Evolutionary conservation across 2,113 vertebrate species (phyloP), one percentile per base, ranked within the genome.

Genomic region (human (Homo sapiens)): DNA sequence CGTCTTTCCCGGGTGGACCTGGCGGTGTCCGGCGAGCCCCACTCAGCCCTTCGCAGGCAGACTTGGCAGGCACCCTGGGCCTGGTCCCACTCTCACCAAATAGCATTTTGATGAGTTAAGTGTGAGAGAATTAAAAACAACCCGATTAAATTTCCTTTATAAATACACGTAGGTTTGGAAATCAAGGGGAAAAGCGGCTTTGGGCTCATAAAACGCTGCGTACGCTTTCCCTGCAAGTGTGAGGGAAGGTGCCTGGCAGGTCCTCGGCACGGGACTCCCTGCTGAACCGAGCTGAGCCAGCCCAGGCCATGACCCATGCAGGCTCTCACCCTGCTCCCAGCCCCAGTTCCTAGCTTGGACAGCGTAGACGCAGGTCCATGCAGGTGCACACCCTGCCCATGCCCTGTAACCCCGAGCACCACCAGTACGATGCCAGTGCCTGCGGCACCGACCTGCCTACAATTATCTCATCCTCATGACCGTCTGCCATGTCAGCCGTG

Each of bases 71-170:
- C 32, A 3, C 25, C 64, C 75, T 61, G 1, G 5, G 84, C n/a
- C 89, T 64, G 85, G 79, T 48, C 76, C 78, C 1, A 0, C 88
- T 83, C 91, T 80, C 52, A 87, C 89, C 55, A 87, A 96, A 98
- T 93, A 97, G 94, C 96, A 81, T 95, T 94, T 96, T 96, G 97
- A 96, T 98, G 97, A 97, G 96, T 98, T 97, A 98, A 97, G 97
- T 98, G 98, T 97, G 96, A 97, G 96, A 87, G 96, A 97, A 92
- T 96, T 95, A 96, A 93, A 97, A 97, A 96, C 93, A 97, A 94
- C 97, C 96, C 23, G 92, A 94, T 96, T 96, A 89, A 94, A 94
- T 97, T 93, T 97, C 96, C 93, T 94, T 96, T 93, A 59, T 94
- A 96, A 87, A 94, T 59, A 61, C 95, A 78, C 92, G 2, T 4